Base-by-base conservation (phyloP, 2,888 invertebrate species). In the Sipha maydis region DNA sequence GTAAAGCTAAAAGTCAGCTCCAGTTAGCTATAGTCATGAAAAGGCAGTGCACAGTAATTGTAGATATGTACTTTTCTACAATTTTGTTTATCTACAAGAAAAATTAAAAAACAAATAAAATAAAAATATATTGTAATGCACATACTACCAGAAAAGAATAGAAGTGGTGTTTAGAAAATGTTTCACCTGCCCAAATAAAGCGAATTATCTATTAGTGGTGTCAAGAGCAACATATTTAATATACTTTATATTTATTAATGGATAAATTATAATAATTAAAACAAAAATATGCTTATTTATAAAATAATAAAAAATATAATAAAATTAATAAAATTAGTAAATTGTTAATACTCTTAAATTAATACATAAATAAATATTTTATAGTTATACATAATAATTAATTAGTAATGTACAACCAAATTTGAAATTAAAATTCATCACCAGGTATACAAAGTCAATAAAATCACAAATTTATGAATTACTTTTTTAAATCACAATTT, bases 71-170 rank as follows among this genome's bases (percentile, higher is more conserved):
- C 56, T 56, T 38, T 21, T 84, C 38, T 28, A 84, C n/a, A 76
- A 48, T 84, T 19, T n/a, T 28, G 75, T 75, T 48, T 61, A 75
- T 61, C 28, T 67, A 85, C 61, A 85, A 77, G 56, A 4, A 73
- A 83, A 73, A 82, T n/a, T 75, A 54, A 38, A 82, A 34, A 83
- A 54, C 56, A 73, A 4, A 75, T 48, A 82, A 34, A 75, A 54
- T n/a, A 34, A 34, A 34, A 34, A 21, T 75, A 83, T 11, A 56
- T 25, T 75, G 38, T 8, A 56, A n/a, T 56, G n/a, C 56, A 83
- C 34, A 73, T n/a, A 76, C 56, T 84, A 84, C 19, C 61, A 14
- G 75, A 11, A 76, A 8, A 76, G 21, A 19, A 84, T 7, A 61
- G 1, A 21, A 41, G 21, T 28, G 61, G 41, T 41, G 76, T 38